Evolutionary conservation across 2,888 invertebrate species (phyloP).

Genomic region (Noctua fimbriata): DNA sequence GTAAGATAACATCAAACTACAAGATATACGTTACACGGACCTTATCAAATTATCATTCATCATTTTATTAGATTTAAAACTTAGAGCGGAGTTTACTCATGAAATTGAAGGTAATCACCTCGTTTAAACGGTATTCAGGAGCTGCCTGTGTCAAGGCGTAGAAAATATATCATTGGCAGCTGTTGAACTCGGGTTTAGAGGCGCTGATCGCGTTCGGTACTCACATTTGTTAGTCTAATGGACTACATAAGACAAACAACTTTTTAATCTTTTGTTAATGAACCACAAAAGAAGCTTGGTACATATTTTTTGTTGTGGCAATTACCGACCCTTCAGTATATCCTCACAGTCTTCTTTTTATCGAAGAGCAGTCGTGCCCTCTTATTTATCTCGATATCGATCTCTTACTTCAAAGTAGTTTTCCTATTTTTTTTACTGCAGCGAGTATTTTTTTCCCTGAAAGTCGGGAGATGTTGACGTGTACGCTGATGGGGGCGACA

Average conservation of each 20-base stretch:
- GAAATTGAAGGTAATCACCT: background rate
- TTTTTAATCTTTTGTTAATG: background rate
- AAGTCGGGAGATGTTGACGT: conserved; percentile 1
- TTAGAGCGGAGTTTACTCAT: background rate
- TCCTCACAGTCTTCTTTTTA: background rate
- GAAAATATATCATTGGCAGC: background rate
- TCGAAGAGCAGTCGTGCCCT: background rate
- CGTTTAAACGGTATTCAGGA: background rate
- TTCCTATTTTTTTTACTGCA: background rate
- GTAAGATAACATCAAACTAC: conserved; percentile 56
- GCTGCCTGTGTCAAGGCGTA: background rate
- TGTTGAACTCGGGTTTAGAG: background rate
- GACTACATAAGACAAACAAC: background rate
- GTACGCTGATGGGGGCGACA: conserved; percentile 40
- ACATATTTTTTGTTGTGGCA: background rate
- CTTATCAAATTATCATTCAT: background rate
- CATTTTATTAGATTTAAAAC: background rate
- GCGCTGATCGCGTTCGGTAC: background rate
- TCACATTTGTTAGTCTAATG: background rate
- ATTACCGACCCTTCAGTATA: background rate
- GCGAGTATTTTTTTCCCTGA: conserved; percentile 14
- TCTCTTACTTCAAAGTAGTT: conserved; percentile 4
- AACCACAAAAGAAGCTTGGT: background rate
- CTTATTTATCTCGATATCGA: background rate
- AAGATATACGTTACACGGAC: conserved; percentile 18